phyloP scores from a whole-genome alignment of 2,797 vertebrate species.

The Hafferia zeledoni region DNA sequence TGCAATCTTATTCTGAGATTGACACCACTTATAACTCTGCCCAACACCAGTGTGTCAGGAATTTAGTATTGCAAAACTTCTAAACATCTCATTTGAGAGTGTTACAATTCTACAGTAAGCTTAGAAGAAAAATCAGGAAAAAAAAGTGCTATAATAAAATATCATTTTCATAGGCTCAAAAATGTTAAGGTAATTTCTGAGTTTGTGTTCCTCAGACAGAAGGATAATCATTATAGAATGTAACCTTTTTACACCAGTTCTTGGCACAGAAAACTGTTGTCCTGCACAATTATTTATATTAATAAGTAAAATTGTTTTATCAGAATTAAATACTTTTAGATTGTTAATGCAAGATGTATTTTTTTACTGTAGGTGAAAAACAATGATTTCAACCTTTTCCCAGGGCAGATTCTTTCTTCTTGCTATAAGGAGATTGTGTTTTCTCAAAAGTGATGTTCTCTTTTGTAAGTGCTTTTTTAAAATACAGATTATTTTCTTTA shows the following conservation, averaged over 20 bases:
- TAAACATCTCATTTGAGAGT: not conserved
- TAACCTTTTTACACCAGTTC: not conserved
- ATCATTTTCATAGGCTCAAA: not conserved
- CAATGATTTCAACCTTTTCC: not conserved
- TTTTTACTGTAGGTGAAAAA: not conserved
- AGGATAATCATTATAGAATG: not conserved
- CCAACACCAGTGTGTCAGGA: not conserved
- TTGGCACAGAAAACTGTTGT: not conserved
- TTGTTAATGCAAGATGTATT: not conserved
- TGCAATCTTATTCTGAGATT: not conserved
- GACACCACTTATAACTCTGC: not conserved
- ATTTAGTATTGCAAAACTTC: not conserved
- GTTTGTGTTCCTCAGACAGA: not conserved
- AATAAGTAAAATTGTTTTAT: not conserved
- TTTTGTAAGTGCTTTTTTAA: not conserved
- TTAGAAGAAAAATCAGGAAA: not conserved
- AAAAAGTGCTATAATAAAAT: not conserved
- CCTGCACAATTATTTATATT: not conserved
- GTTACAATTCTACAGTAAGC: not conserved
- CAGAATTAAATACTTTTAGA: not conserved
- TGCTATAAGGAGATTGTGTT: not conserved
- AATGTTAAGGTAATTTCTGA: not conserved
- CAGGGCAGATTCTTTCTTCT: not conserved
- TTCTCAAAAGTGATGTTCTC: not conserved
- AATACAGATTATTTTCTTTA: not conserved